Evolutionary conservation across 2,888 invertebrate genomes (phyloP).

Genomic region (Meloe dianella): DNA sequence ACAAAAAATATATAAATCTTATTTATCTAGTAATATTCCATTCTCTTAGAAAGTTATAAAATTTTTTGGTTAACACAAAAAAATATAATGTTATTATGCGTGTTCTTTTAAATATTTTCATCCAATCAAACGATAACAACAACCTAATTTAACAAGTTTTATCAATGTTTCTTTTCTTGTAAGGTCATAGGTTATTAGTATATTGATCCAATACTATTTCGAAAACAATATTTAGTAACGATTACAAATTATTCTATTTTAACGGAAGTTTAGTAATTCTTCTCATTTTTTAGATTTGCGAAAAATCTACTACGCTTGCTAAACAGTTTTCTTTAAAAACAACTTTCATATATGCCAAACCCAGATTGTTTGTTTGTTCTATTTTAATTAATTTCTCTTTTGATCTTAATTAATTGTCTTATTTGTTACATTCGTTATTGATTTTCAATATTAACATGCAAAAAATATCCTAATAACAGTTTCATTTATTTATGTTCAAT

Average conservation of each 20-base stretch:
- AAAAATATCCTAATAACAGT: too few relatives aligned
- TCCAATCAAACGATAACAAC: conserved; percentile 6
- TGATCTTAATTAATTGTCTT: not conserved
- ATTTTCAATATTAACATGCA: not conserved
- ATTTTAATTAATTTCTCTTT: conserved; percentile 1
- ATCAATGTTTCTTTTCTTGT: conserved; percentile 1
- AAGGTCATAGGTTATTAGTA: conserved; percentile 5
- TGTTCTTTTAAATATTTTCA: not conserved
- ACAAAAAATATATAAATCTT: too few relatives aligned
- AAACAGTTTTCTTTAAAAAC: not conserved
- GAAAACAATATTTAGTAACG: not conserved
- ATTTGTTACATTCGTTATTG: too few relatives aligned
- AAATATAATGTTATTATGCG: not conserved
- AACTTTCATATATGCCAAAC: conserved; percentile 11
- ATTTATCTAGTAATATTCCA: not conserved
- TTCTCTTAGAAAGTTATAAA: conserved; percentile 7
- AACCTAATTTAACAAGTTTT: conserved; percentile 21
- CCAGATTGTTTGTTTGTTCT: not conserved
- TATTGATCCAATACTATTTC: not conserved
- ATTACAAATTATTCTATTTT: not conserved
- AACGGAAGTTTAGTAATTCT: not conserved
- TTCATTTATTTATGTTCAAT: too few relatives aligned
- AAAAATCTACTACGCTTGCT: not conserved
- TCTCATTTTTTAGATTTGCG: not conserved
- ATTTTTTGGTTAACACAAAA: not conserved